These are phyloP conservation scores for Takifugu bimaculatus DNA, from an alignment of 2,113 vertebrate species.

Conservation along the genomic window DNA sequence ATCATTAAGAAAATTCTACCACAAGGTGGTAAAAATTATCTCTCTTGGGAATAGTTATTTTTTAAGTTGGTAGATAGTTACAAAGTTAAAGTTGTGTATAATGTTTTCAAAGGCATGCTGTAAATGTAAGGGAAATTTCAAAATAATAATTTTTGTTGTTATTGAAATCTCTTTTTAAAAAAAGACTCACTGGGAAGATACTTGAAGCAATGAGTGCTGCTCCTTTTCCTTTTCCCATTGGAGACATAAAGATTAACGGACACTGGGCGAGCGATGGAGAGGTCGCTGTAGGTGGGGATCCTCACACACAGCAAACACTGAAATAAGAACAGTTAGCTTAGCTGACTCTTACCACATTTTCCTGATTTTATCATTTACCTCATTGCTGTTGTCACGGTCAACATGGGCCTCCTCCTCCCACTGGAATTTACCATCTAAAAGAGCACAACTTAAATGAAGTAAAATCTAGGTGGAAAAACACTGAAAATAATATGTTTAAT, in stretches of 20 bases:
- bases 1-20: no score
- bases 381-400: conserved; percentile 83
- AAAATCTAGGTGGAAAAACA: not conserved
- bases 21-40: no score
- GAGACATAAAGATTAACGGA: conserved; percentile 86
- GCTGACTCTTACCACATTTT: not conserved
- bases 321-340: not conserved
- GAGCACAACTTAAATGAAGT: conserved; percentile 4
- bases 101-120: no score
- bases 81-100: no score
- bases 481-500: no score
- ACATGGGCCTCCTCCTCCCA: conserved; percentile 88
- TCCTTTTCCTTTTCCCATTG: conserved; percentile 87
- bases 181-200: conserved; percentile 81
- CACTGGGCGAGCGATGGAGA: conserved; percentile 77
- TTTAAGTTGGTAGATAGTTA: no score
- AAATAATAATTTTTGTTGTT: no score
- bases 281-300: conserved; percentile 83
- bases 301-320: conserved; percentile 80
- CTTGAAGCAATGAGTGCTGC: conserved; percentile 86
- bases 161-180: not conserved
- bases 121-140: no score
- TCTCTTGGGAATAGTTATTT: no score
- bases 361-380: conserved; percentile 65
- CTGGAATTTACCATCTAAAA: conserved; percentile 84